Base-by-base conservation (phyloP, 2,888 invertebrate species). In the Oeneis ivallda region DNA sequence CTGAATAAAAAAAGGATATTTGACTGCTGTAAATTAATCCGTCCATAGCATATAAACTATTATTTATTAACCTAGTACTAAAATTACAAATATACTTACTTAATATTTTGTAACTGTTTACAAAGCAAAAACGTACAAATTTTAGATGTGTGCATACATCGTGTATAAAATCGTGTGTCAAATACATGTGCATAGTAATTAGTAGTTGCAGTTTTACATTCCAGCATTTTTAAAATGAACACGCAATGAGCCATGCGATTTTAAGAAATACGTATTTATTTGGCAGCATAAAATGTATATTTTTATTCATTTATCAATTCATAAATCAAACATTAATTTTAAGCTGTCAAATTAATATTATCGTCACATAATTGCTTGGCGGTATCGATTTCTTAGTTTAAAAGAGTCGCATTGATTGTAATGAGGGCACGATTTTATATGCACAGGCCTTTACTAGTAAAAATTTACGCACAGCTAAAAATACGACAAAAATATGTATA, bases 11-110 rank as follows among this genome's bases (percentile, higher is more conserved):
- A 26, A 26, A 17, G n/a, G n/a, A 9, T 19, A 61, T 26, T 52
- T 49, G 34, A 56, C 53, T 53, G 26, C 13, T 43, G 41, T 52
- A 41, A 64, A 68, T 39, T n/a, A 47, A 60, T 66, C 68, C 68
- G 68, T 66, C 68, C 68, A 66, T 64, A 32, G 39, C 7, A n/a
- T 50, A 34, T 61, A 32, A 41, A 52, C 13, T 19, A 50, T 26
- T 5, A 4, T 0, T 26, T 49, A 41, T 50, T 41, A 61, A 59
- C 45, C 7, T 57, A 59, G 59, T 49, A 19, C 39, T 59, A 49
- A 49, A 37, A 59, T 45, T 32, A 19, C 52, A 15, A 52, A 6
- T 61, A n/a, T 26, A 50, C 26, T 52, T 45, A 15, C 32, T 50
- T 61, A 61, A 61, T 61, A 61, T 61, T 61, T 61, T 39, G 15